Evolutionary conservation across 2,113 vertebrate genomes (phyloP), one percentile per base, ranked within the genome.

Genomic region (Chinchilla lanigera): DNA sequence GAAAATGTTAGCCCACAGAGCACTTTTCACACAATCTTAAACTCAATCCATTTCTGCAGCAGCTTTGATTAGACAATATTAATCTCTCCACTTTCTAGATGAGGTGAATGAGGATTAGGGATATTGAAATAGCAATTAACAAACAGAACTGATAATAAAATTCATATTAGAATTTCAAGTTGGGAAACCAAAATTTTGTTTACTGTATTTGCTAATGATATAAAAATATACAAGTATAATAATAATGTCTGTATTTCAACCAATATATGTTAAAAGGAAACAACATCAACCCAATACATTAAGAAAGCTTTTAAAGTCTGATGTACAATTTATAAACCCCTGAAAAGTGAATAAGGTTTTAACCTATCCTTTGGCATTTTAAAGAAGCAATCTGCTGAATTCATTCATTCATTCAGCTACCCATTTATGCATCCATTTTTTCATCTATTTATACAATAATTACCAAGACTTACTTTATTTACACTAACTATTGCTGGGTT

Each of bases 371-470:
- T 58, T 65, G 12, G 14, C 65, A 60, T 41, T 22, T 28, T 88
- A 90, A 90, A 54, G 7, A 80, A 97, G 38, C 52, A 95, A 80
- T 86, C 69, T 89, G 41, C 63, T 61, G 50, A 65, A 92, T 84
- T 24, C 7, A 89, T 92, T 93, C 56, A 73, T 82, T 60, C 77
- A 69, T 41, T 30, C 60, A 60, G 22, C 2, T 28, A 86, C 13
- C 1, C 9, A 63, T 83, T 41, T 89, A 80, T 52, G 3, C 67
- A 73, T 81, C 2, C 8, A 84, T 61, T 3, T 94, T 16, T 94
- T 60, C 33, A 90, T 85, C 93, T 94, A 67, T 33, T 80, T 80
- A 56, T 93, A 90, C 96, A 1, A 95, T 5, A 22, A 44, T 94
- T 28, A 81, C 30, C 52, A 90, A 81, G 13, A 41, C 56, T 90